These are phyloP conservation scores for Martes martes DNA, from an alignment of 2,113 vertebrate species.

Conservation along the genomic window DNA sequence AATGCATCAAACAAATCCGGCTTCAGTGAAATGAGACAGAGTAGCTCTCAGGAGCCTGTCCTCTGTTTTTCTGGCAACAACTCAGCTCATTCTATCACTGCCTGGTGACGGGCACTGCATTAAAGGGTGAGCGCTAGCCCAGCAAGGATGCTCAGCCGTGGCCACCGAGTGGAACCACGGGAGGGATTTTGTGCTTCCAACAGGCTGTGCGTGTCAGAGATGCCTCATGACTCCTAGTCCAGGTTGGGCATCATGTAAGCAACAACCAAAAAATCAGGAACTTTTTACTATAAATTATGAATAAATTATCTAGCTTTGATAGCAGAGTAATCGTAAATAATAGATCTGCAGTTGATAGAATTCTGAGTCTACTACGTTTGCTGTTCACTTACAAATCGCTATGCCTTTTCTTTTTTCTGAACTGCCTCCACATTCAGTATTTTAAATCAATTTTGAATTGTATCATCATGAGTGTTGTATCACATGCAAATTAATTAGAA, in stretches of 20 bases:
- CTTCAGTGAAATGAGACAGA: not conserved
- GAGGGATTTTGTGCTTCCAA: not conserved
- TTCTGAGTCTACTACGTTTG: fast-evolving
- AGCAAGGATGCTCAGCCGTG: not conserved
- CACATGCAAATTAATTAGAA: too few relatives aligned
- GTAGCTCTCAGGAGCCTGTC: fast-evolving
- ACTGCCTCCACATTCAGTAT: not conserved
- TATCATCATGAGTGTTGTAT: not conserved
- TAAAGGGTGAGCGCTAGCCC: fast-evolving
- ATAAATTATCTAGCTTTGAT: not conserved
- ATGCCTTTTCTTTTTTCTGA: not conserved
- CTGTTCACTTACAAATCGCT: not conserved
- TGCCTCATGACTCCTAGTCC: too few relatives aligned
- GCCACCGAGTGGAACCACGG: fast-evolving
- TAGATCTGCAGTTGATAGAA: not conserved
- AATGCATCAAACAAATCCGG: not conserved
- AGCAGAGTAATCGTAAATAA: not conserved
- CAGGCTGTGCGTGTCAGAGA: not conserved
- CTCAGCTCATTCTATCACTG: not conserved
- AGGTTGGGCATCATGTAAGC: too few relatives aligned
- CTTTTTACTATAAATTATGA: not conserved
- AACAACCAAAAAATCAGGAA: not conserved
- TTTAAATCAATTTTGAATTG: not conserved
- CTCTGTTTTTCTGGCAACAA: not conserved
- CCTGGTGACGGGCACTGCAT: fast-evolving